Conservation (phyloP, 2,113 vertebrate genomes). For the Urocolius indicus region DNA sequence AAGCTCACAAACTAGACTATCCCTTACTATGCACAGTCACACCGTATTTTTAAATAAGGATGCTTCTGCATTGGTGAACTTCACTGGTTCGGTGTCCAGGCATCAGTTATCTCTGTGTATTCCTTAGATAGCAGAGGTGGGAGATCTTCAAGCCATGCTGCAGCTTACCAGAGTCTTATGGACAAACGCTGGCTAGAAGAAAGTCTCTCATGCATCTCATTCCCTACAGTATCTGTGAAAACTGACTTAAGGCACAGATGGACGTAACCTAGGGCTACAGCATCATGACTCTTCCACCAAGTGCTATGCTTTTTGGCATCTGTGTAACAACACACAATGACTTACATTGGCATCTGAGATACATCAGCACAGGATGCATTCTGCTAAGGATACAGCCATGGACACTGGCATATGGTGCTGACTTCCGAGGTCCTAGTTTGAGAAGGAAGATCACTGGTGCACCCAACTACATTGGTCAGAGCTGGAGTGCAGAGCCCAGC, state of each 20-base stretch:
- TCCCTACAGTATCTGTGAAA: neutral
- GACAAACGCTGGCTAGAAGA: neutral
- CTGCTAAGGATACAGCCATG: neutral
- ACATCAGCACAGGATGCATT: neutral
- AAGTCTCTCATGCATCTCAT: rapidly evolving
- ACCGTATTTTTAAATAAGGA: neutral
- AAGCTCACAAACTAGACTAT: neutral
- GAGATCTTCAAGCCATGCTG: neutral
- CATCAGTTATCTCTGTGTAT: neutral
- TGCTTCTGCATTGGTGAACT: neutral
- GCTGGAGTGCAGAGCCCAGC: neutral
- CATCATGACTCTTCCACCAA: neutral
- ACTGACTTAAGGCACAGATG: neutral
- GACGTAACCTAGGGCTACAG: neutral
- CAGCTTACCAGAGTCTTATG: neutral
- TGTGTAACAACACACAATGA: rapidly evolving
- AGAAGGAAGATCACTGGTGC: neutral
- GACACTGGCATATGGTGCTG: rapidly evolving
- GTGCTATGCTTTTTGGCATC: neutral
- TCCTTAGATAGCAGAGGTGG: neutral
- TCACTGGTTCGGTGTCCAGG: neutral
- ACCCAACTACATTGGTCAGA: rapidly evolving
- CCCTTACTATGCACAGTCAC: neutral
- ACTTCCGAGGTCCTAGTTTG: neutral
- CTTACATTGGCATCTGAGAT: neutral